These are phyloP conservation scores for Chitala chitala DNA, from an alignment of 2,113 vertebrate genomes.

Conservation along the genomic window DNA sequence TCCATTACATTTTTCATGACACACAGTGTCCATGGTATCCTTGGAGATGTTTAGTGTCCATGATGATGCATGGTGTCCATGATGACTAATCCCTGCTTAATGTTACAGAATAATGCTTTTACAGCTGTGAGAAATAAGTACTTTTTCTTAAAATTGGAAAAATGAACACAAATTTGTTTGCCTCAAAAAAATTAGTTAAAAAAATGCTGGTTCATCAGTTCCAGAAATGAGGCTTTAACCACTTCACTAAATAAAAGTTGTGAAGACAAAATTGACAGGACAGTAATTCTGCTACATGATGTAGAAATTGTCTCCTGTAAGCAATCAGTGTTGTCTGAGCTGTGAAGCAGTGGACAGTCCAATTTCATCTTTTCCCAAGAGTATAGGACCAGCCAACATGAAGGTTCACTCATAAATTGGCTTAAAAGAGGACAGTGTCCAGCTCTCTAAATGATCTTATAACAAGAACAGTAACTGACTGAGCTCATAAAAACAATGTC, in stretches of 20 bases:
- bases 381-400: neutral
- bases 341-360: neutral
- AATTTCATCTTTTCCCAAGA: neutral
- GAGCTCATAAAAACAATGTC: neutral
- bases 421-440: neutral
- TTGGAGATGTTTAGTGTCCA: neutral
- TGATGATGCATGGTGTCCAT: neutral
- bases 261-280: neutral
- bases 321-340: neutral
- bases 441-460: neutral
- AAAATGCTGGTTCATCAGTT: neutral
- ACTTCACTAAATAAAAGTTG: neutral
- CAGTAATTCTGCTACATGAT: slow-evolving; percentile 13
- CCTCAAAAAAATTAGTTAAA: neutral
- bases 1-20: neutral
- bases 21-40: neutral
- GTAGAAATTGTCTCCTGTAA: neutral
- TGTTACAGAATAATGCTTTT: neutral
- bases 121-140: neutral
- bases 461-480: neutral
- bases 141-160: neutral
- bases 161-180: neutral
- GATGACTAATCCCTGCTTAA: neutral
- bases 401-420: neutral
- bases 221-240: neutral